These are phyloP conservation scores for Brachionus rotundiformis DNA, from an alignment of 1,140 invertebrate species.

Conservation along the genomic window DNA sequence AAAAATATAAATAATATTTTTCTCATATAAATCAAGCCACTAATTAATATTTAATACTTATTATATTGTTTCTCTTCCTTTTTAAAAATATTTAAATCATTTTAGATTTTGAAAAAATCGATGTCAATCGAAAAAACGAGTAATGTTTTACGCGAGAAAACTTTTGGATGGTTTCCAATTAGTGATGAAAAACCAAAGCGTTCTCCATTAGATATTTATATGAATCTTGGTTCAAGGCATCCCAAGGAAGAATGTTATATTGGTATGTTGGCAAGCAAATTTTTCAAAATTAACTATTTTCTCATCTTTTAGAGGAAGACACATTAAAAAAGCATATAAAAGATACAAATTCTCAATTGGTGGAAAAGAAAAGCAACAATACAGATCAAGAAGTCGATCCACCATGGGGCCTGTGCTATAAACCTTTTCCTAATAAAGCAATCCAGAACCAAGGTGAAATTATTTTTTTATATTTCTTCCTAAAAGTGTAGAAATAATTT, in stretches of 20 bases:
- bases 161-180: conserved; percentile 4
- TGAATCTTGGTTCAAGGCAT: conserved; percentile 11
- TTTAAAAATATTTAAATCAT: neutral
- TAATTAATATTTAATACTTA: neutral
- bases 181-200: neutral
- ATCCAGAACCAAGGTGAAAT: neutral
- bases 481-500: neutral
- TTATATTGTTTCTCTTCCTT: neutral
- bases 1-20: conserved; percentile 24
- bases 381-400: neutral
- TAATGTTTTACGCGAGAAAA: neutral
- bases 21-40: neutral
- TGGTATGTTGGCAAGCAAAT: neutral
- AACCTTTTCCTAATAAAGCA: neutral
- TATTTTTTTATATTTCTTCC: neutral
- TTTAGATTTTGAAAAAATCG: neutral
- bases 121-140: neutral
- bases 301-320: neutral
- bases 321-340: neutral
- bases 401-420: neutral
- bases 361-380: neutral
- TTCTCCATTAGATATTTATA: conserved; percentile 9
- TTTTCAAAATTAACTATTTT: neutral
- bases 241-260: conserved; percentile 5
- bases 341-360: neutral